Percentiles rank a stretch among this genome's conserved stretches.
These are phyloP conservation scores for Anas capensis DNA, from an alignment of 2,797 vertebrate genomes.

Conservation along the genomic window DNA sequence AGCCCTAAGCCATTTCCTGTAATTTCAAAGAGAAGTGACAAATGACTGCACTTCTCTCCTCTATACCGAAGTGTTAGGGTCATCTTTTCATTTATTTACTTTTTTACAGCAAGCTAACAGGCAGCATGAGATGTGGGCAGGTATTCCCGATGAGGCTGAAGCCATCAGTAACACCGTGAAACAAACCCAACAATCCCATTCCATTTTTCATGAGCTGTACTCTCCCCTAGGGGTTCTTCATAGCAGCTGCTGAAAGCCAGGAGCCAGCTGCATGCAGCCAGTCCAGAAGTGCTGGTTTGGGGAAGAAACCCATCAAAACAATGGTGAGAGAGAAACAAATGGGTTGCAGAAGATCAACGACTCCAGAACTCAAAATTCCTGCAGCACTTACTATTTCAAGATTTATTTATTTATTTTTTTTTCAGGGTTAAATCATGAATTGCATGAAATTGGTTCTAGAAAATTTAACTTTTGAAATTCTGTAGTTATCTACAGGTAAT, in stretches of 20 bases:
- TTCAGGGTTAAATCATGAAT: not conserved
- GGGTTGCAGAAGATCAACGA: not conserved
- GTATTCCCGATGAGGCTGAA: not conserved
- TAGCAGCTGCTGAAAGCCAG: not conserved
- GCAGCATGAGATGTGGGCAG: not conserved
- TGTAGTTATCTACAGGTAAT: not conserved
- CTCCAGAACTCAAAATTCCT: not conserved
- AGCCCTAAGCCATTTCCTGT: not conserved
- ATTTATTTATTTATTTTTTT: not conserved
- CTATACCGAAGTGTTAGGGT: fast-evolving
- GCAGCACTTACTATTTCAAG: not conserved
- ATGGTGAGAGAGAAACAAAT: not conserved
- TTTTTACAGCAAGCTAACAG: not conserved
- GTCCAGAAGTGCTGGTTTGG: not conserved
- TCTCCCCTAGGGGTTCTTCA: not conserved
- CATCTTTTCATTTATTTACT: not conserved
- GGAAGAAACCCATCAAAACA: not conserved
- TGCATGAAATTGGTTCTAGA: not conserved
- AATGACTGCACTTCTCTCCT: not conserved
- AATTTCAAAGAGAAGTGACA: not conserved
- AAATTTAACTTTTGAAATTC: not conserved
- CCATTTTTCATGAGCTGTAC: not conserved
- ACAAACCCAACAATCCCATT: not conserved
- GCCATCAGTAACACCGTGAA: not conserved
- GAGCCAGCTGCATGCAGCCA: not conserved